Percentiles rank a stretch among this genome's conserved stretches.
phyloP scores from a whole-genome alignment of 2,797 vertebrate species.

The Myotis pilosus region DNA sequence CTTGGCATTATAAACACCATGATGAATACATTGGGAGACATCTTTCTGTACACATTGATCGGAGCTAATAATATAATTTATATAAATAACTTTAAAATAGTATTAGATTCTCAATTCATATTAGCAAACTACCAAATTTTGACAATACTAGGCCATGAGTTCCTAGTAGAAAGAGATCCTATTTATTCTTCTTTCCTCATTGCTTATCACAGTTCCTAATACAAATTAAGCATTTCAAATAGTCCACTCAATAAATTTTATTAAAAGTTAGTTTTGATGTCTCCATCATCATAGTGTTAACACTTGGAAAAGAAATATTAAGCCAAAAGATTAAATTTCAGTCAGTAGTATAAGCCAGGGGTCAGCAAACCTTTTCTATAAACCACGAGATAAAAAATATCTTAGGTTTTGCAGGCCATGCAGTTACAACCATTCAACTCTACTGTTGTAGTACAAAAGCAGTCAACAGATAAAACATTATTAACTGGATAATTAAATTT shows the following conservation, averaged over 20 bases:
- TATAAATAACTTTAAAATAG: neutral
- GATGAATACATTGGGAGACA: neutral
- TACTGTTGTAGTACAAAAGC: neutral
- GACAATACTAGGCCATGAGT: neutral
- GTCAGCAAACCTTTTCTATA: neutral
- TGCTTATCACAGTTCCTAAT: neutral
- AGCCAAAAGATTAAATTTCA: neutral
- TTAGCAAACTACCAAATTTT: constrained; percentile 14
- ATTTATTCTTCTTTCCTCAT: neutral
- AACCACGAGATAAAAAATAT: neutral
- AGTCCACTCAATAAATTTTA: neutral
- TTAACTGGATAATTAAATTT: constrained; percentile 3
- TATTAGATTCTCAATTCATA: neutral
- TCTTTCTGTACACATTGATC: neutral
- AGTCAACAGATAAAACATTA: neutral
- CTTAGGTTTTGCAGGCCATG: neutral
- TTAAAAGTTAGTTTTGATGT: constrained; percentile 16
- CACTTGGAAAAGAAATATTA: neutral
- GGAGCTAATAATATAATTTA: constrained; percentile 15
- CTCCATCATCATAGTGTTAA: neutral
- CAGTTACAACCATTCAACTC: neutral
- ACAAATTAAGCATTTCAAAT: constrained; percentile 31
- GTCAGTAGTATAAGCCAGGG: neutral
- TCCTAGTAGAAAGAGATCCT: neutral
- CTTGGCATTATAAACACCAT: neutral